Evolutionary conservation across 2,113 vertebrate species (phyloP), one percentile per base, ranked within the genome.

Genomic region (pig (Sus scrofa)): DNA sequence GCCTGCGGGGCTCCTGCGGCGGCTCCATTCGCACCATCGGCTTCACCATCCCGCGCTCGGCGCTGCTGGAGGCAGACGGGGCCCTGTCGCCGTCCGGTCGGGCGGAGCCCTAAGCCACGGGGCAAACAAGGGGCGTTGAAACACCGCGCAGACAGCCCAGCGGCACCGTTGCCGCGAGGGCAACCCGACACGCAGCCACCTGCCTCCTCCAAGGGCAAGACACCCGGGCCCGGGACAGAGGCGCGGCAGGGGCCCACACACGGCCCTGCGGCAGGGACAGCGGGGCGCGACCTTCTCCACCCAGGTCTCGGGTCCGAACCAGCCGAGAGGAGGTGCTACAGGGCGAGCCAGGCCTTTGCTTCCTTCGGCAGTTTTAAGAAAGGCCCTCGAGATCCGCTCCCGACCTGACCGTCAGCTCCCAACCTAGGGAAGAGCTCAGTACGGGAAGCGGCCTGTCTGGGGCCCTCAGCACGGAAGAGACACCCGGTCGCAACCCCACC

Each of bases 21-120:
- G 99, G 99, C 82, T 99, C 99, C 96, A 98, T 97, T n/a, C 99
- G 97, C 27, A 99, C 98, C 99, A 99, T 99, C 0, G 99, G 99
- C 97, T 99, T 99, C 95, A 99, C 99, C 99, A 99, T 99, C 27
- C 99, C 99, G 74, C 99, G 98, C 97, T 99, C 99, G 0, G 98
- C 98, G 0, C 98, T 98, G 92, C 98, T 97, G 63, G 96, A 98
- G 95, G 98, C 94, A 2, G 98, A 97, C 9, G 98, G 96, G 0
- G 97, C 94, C 90, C 99, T 98, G 97, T 99, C 99, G 96, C 99
- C 98, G 30, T 99, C 99, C 98, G 99, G 98, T 97, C 99, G 99
- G 56, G 99, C 98, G 70, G 99, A 98, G 97, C 99, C 99, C 99
- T 99, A 94, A 74, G 34, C 34, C 71, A 44, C 93, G 93, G 67